A percentile compares a stretch with the other conserved stretches of the same genome.
Conservation (phyloP, 2,888 invertebrate species). For the Cybosia mesomella region DNA sequence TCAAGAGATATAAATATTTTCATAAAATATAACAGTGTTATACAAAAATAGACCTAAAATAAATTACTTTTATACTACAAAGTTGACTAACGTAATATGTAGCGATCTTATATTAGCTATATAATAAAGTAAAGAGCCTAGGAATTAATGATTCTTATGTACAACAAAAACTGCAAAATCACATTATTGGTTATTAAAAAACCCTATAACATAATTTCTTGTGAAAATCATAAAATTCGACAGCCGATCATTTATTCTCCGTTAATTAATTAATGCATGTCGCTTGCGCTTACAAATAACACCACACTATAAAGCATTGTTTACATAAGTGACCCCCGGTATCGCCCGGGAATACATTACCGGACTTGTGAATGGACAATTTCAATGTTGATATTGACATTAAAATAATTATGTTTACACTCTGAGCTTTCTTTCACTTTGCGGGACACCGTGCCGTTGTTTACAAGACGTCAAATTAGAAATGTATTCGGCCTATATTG, state of each 20-base stretch:
- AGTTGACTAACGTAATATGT: no score
- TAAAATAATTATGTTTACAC: constrained; percentile 76
- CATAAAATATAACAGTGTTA: no score
- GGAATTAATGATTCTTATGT: no score
- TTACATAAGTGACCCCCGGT: constrained; percentile 66
- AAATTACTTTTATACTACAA: no score
- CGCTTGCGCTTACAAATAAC: constrained; percentile 36
- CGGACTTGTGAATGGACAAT: constrained; percentile 75
- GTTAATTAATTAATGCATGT: not conserved
- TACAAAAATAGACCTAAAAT: no score
- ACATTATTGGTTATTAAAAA: not conserved
- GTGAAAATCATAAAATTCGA: not conserved
- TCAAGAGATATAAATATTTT: no score
- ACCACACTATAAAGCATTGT: constrained; percentile 57
- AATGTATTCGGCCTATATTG: constrained; percentile 15
- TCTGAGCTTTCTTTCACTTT: constrained; percentile 50
- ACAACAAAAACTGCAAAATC: not conserved
- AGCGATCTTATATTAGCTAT: no score
- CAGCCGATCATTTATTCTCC: not conserved
- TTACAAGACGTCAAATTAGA: constrained; percentile 33
- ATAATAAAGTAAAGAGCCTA: no score
- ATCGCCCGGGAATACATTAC: constrained; percentile 72
- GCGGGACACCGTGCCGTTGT: constrained; percentile 26
- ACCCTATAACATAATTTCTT: not conserved
- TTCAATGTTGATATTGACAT: constrained; percentile 77